Base-by-base conservation (phyloP, 2,888 invertebrate genomes). In the Scaptomyza caliginosa region DNA sequence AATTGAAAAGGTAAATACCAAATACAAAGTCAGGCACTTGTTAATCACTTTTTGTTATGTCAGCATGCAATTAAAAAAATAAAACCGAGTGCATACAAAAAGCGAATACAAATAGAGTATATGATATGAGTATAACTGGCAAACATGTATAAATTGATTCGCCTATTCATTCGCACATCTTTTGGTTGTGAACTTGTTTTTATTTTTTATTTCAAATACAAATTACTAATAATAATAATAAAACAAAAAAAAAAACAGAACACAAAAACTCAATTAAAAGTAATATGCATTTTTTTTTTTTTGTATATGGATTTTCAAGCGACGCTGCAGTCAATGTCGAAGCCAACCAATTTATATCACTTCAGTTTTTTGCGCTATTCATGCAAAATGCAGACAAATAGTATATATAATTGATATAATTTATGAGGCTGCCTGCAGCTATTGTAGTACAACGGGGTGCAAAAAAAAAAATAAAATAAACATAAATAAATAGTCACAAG, bases 81-180 rank as follows among this genome's bases (percentile, higher is more conserved):
- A 51, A 71, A 73, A 64, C 46, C 38, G 26, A 56, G 40, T 16
- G 46, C 59, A 68, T 49, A 66, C 58, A 65, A 67, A 65, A 52
- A 24, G 63, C 48, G 16, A 40, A 60, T 43, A 50, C 23, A 70
- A 64, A 55, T 36, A 39, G 54, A 39, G n/a, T 30, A 30, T 30
- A 16, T 42, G 42, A 48, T 23, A 56, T 48, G 36, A 28, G 48
- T 59, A 58, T 59, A 36, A 50, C 45, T 40, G 60, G 57, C 72
- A 66, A 34, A 69, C 21, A 68, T 74, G 72, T 74, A 77, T 75
- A 79, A 77, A 88, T 70, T 77, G 73, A 87, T 87, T 82, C 67
- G 73, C 70, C 74, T 73, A 74, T 79, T 84, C 79, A 86, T 74
- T 85, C 70, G 67, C 86, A 85, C 72, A 66, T 77, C 75, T 69